Evolutionary conservation across 1,140 invertebrate species (phyloP).

Genomic region (Pogonomyrmex californicus): DNA sequence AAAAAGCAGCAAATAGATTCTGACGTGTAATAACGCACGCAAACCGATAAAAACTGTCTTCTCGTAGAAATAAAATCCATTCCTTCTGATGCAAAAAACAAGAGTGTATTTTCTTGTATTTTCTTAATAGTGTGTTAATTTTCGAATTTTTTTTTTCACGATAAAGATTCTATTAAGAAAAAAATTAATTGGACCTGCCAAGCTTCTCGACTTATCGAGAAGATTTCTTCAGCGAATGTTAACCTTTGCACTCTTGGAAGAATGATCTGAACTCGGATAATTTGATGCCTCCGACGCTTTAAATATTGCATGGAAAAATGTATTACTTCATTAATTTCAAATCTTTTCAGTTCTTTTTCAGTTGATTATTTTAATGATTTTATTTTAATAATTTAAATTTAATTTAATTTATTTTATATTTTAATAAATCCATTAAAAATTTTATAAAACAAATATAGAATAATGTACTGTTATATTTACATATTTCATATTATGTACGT

Average conservation of each 20-base stretch:
- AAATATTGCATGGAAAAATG: background rate
- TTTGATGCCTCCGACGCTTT: background rate
- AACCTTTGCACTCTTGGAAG: conserved; percentile 53
- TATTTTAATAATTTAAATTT: too few species aligned
- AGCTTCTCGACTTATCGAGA: conserved; percentile 32
- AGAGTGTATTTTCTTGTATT: background rate
- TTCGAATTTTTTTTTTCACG: background rate
- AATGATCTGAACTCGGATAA: conserved; percentile 34
- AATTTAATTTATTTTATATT: background rate
- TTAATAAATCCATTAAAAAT: background rate
- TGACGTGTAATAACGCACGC: background rate
- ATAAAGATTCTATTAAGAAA: conserved; percentile 3
- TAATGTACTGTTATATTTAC: background rate
- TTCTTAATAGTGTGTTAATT: background rate
- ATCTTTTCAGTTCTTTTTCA: background rate
- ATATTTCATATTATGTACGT: background rate
- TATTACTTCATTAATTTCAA: background rate
- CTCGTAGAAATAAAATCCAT: background rate
- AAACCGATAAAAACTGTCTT: background rate
- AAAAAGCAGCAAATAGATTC: conserved; percentile 24
- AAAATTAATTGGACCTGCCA: background rate
- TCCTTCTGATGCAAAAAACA: background rate
- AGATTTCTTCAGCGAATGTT: conserved; percentile 35
- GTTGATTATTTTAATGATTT: background rate
- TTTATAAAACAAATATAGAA: background rate